Base-by-base conservation (phyloP, 2,113 vertebrate genomes). In the Desmodus rotundus region DNA sequence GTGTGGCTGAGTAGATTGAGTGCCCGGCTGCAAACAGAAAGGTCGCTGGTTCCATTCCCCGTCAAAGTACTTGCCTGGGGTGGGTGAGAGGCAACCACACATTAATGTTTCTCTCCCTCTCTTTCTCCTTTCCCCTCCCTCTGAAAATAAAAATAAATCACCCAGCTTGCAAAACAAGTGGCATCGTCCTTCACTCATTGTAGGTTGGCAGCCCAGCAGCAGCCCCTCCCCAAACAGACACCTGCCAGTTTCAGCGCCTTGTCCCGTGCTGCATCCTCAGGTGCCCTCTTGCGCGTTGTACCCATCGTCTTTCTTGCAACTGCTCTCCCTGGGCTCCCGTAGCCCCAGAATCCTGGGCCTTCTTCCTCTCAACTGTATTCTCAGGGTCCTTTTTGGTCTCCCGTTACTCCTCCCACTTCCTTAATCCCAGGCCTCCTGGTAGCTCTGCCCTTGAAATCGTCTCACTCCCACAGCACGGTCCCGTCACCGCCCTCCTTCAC, bases 281-380 rank as follows among this genome's bases (percentile, higher is more conserved):
- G 36, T 0, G 47, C 14, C 20, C 43, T 33, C 31, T 45, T 41
- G n/a, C 33, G 11, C 0, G 0, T 33, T 1, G 2, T 50, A 45
- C 50, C 83, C 33, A 1, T 9, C 0, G 5, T 52, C 73, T 74
- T 73, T n/a, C 85, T 58, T 31, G 31, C 31, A 31, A 9, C 43
- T 38, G 19, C 70, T n/a, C n/a, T 70, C n/a, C 16, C 19, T 12
- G 5, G 24, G 52, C 26, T n/a, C 86, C 52, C 9, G 22, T 31
- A 65, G 81, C n/a, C 41, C 33, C 47, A 14, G 43, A 67, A 41
- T 47, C 72, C 56, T 31, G 70, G 15, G 2, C n/a, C 16, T 52
- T n/a, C 26, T 13, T 80, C 43, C 50, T 54, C 10, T 77, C 68
- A 47, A 33, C 58, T 36, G 4, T 58, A 10, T 45, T 78, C 38